Conservation (phyloP, 2,797 vertebrate genomes). For the Micromesistius poutassou region DNA sequence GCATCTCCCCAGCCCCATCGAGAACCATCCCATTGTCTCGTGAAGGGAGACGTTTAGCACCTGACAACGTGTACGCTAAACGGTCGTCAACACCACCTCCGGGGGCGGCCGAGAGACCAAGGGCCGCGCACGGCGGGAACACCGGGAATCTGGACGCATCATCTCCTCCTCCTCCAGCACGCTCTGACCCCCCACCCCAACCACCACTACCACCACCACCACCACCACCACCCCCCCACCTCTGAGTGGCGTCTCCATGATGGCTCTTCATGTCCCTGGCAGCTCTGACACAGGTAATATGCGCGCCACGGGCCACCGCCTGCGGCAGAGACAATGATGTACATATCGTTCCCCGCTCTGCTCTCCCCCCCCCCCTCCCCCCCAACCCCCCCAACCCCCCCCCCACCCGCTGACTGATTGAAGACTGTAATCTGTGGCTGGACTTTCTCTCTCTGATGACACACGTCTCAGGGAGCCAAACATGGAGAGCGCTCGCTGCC, state of each 20-base stretch:
- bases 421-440: slow-evolving; percentile 82
- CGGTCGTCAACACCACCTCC: slow-evolving; percentile 66
- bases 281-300: slow-evolving; percentile 82
- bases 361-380: slow-evolving; percentile 19
- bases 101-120: slow-evolving; percentile 68
- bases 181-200: slow-evolving; percentile 40
- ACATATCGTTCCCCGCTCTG: slow-evolving; percentile 78
- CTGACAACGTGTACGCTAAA: slow-evolving; percentile 75
- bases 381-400: slow-evolving; percentile 52
- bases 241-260: slow-evolving; percentile 72
- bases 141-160: slow-evolving; percentile 51
- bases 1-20: slow-evolving; percentile 52
- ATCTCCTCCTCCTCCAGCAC: slow-evolving; percentile 40
- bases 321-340: slow-evolving; percentile 75
- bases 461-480: slow-evolving; percentile 77
- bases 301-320: slow-evolving; percentile 71
- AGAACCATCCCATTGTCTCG: slow-evolving; percentile 56
- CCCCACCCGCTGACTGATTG: slow-evolving; percentile 77
- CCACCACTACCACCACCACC: slow-evolving; percentile 24
- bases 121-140: slow-evolving; percentile 41
- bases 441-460: slow-evolving; percentile 81
- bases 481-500: slow-evolving; percentile 71
- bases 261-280: slow-evolving; percentile 74
- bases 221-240: slow-evolving; percentile 10
- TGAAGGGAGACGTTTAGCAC: slow-evolving; percentile 66